phyloP scores from a whole-genome alignment of 2,113 vertebrate species.

The Passer montanus region DNA sequence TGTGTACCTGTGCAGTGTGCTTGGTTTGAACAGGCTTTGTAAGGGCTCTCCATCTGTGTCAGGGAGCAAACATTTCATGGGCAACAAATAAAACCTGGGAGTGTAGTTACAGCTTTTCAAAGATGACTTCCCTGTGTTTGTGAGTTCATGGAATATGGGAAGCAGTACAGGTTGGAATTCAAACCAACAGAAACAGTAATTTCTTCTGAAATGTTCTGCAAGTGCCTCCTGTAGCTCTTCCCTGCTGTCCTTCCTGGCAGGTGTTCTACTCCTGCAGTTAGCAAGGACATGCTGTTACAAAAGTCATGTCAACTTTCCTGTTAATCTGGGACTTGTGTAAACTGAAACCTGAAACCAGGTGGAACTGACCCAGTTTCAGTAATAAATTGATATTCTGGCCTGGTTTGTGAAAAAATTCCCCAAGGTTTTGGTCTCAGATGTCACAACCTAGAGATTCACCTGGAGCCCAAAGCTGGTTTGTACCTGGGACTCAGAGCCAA shows the following conservation, averaged over 20 bases:
- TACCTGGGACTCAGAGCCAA: rapidly evolving
- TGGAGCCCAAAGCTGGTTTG: neutral
- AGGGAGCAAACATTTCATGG: neutral
- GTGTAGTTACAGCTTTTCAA: neutral
- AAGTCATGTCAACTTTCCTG: constrained; percentile 30
- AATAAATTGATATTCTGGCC: constrained; percentile 15
- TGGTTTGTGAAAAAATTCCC: neutral
- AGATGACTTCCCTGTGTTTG: neutral
- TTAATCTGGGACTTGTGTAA: constrained; percentile 46
- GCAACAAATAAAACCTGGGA: neutral
- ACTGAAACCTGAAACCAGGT: constrained; percentile 20
- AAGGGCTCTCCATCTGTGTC: neutral
- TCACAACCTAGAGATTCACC: neutral
- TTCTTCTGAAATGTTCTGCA: rapidly evolving
- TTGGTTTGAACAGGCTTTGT: neutral
- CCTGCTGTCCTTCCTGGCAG: neutral
- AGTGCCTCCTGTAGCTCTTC: neutral
- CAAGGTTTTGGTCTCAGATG: neutral
- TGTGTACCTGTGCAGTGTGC: neutral
- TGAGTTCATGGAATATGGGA: neutral
- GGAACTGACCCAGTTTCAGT: constrained; percentile 30
- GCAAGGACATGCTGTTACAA: neutral
- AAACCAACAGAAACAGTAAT: rapidly evolving
- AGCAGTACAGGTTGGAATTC: neutral
- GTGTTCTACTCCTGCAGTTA: neutral